phyloP scores from a whole-genome alignment of 2,113 vertebrate species.

The Dendropsophus ebraccatus region DNA sequence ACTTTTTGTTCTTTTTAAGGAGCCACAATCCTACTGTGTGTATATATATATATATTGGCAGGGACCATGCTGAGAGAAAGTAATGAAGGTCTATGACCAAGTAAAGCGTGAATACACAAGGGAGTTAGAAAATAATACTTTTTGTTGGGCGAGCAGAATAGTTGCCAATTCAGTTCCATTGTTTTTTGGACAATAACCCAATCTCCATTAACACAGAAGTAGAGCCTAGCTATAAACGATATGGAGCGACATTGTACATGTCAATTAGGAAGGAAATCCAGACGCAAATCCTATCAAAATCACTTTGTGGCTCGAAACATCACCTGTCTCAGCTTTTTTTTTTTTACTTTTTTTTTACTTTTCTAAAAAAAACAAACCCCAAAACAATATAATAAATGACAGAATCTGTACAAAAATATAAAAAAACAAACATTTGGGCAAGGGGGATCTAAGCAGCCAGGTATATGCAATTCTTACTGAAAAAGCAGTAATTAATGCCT shows the following conservation, averaged over 20 bases:
- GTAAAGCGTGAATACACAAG: not conserved
- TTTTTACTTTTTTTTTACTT: not conserved
- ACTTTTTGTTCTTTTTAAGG: not conserved
- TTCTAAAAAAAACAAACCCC: conserved; percentile 71
- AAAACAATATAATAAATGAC: conserved; percentile 83
- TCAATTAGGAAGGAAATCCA: conserved; percentile 79
- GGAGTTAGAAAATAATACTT: conserved; percentile 26
- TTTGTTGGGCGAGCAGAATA: not conserved
- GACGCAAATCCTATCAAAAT: conserved; percentile 86
- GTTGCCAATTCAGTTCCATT: not conserved
- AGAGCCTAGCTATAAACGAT: conserved; percentile 64
- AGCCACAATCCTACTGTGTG: not conserved
- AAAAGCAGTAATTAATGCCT: conserved; percentile 80
- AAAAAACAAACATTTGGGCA: conserved; percentile 78
- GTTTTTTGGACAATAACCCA: not conserved
- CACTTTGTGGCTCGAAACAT: conserved; percentile 81
- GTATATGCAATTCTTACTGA: conserved; percentile 79
- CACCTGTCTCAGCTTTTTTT: conserved; percentile 71
- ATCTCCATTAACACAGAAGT: conserved; percentile 1
- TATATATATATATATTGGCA: not conserved
- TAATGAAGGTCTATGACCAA: not conserved
- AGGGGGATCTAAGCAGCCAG: conserved; percentile 83
- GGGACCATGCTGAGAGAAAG: not conserved
- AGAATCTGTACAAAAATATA: conserved; percentile 91
- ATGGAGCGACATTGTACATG: conserved; percentile 80